Evolutionary conservation across 2,113 vertebrate genomes (phyloP).

Genomic region (Aviceda subcristata): DNA sequence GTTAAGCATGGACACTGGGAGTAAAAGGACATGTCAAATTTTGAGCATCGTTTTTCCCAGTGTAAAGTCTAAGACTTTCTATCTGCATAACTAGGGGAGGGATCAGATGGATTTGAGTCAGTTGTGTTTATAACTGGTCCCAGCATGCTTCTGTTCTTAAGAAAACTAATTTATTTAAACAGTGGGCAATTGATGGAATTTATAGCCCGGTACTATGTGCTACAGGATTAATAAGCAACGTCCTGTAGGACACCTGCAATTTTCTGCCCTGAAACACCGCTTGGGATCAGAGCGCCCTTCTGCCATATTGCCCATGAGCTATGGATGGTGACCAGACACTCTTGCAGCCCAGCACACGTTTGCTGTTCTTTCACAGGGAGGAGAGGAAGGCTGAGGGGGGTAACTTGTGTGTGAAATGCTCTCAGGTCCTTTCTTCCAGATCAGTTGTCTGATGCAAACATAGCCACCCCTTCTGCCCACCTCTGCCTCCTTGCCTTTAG

Average conservation of each 20-base stretch:
- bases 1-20: not conserved
- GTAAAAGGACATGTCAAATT: not conserved
- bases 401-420: not conserved
- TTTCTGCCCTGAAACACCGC: not conserved
- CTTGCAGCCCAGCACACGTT: not conserved
- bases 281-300: not conserved
- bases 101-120: not conserved
- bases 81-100: not conserved
- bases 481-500: not conserved
- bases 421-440: not conserved
- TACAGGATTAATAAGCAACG: not conserved
- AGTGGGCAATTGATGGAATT: not conserved
- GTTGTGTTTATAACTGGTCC: not conserved
- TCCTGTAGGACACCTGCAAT: not conserved
- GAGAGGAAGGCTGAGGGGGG: not conserved
- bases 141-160: not conserved
- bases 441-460: not conserved
- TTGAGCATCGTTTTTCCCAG: not conserved
- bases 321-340: not conserved
- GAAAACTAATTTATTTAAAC: conserved; percentile 1
- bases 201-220: not conserved
- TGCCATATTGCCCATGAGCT: not conserved
- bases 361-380: not conserved
- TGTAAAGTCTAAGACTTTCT: not conserved
- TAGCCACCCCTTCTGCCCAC: not conserved